Conservation (phyloP, 37 sponge, comb jelly and placozoan genomes). For the Geodia barretti region DNA sequence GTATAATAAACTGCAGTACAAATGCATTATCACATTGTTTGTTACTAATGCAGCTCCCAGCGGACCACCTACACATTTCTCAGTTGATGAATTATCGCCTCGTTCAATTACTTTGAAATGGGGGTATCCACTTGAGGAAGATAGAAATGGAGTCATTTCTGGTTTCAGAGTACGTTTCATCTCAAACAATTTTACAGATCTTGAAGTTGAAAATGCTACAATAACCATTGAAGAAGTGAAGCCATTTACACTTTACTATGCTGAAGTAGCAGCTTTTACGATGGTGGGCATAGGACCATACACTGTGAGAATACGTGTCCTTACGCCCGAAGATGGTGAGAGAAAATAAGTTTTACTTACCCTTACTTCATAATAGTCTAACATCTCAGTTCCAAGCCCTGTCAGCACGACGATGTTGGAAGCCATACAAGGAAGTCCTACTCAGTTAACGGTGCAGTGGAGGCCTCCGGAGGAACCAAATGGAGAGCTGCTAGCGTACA, state of each 20-base stretch:
- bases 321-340: slow-evolving; percentile 21
- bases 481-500: not conserved
- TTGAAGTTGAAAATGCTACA: not conserved
- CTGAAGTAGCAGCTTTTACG: not conserved
- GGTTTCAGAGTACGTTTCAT: too few species aligned
- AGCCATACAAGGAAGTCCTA: not conserved
- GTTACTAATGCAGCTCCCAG: not conserved
- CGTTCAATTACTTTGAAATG: not conserved
- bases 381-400: not conserved
- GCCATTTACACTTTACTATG: not conserved
- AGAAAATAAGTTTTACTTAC: not conserved
- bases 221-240: not conserved
- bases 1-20: too few species aligned
- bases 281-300: not conserved
- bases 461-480: not conserved
- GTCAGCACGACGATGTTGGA: not conserved
- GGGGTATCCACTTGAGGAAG: not conserved
- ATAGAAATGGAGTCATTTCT: not conserved
- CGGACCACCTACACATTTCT: not conserved
- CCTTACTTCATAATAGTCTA: not conserved
- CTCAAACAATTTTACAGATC: too few species aligned
- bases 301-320: not conserved
- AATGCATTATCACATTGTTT: not conserved
- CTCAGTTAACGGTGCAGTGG: not conserved
- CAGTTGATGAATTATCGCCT: not conserved